Conservation (phyloP, 1,140 invertebrate species). For the Zophobas morio region DNA sequence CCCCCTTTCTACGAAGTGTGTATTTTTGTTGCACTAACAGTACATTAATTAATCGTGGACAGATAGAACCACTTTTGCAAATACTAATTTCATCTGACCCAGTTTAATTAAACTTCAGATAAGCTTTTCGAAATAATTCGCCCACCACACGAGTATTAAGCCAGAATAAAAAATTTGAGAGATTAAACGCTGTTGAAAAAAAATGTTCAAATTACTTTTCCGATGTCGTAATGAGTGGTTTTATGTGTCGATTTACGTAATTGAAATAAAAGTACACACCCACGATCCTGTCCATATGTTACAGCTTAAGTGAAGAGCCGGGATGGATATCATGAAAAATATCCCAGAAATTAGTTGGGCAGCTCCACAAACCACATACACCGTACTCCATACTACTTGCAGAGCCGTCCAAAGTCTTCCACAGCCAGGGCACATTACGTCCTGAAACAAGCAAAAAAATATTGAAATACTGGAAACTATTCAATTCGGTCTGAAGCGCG, state of each 20-base stretch:
- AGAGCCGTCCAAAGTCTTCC: conserved; percentile 66
- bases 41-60: not conserved
- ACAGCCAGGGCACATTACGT: conserved; percentile 64
- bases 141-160: no score
- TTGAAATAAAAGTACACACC: conserved; percentile 63
- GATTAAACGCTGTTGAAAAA: no score
- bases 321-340: conserved; percentile 69
- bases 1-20: not conserved
- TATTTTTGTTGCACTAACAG: not conserved
- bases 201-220: no score
- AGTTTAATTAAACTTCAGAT: no score
- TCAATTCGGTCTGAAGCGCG: no score
- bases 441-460: conserved; percentile 47
- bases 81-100: no score
- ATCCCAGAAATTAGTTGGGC: conserved; percentile 69
- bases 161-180: no score
- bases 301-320: conserved; percentile 67
- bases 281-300: conserved; percentile 69
- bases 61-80: not conserved
- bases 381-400: conserved; percentile 68
- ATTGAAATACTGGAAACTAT: not conserved
- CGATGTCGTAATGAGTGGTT: no score
- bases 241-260: not conserved
- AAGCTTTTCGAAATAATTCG: no score
- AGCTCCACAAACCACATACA: conserved; percentile 68